A percentile compares a stretch with the other conserved stretches of the same genome.
Conservation (phyloP, 2,113 vertebrate genomes). For the Mesitornis unicolor region DNA sequence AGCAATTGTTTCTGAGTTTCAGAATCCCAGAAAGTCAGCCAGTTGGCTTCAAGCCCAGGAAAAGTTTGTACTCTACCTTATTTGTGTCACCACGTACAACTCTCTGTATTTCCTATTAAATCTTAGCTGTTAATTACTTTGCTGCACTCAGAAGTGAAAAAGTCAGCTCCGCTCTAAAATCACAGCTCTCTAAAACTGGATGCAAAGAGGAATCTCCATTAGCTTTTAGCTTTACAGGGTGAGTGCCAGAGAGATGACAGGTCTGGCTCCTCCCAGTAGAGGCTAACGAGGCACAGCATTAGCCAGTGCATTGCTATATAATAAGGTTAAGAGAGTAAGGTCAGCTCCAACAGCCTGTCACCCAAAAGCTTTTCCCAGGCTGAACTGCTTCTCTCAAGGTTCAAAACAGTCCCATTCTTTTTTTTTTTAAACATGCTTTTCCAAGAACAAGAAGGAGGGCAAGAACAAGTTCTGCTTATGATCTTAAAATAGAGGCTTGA, state of each 20-base stretch:
- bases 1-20: background rate
- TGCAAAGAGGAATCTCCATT: background rate
- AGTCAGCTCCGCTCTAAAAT: background rate
- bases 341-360: background rate
- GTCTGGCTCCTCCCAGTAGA: background rate
- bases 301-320: background rate
- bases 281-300: background rate
- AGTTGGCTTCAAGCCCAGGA: background rate
- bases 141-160: background rate
- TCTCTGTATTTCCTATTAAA: background rate
- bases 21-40: background rate
- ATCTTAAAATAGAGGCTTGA: background rate
- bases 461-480: background rate
- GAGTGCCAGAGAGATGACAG: background rate
- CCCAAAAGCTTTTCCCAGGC: background rate
- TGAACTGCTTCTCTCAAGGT: background rate
- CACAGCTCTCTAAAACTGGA: background rate
- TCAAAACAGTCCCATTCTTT: background rate
- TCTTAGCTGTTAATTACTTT: slow-evolving; percentile 14
- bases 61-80: background rate
- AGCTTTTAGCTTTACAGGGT: background rate
- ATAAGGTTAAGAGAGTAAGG: background rate
- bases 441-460: background rate
- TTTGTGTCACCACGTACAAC: background rate
- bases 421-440: background rate